These are phyloP conservation scores for Drosophila repletoides DNA, from an alignment of 1,140 invertebrate species.

Conservation along the genomic window DNA sequence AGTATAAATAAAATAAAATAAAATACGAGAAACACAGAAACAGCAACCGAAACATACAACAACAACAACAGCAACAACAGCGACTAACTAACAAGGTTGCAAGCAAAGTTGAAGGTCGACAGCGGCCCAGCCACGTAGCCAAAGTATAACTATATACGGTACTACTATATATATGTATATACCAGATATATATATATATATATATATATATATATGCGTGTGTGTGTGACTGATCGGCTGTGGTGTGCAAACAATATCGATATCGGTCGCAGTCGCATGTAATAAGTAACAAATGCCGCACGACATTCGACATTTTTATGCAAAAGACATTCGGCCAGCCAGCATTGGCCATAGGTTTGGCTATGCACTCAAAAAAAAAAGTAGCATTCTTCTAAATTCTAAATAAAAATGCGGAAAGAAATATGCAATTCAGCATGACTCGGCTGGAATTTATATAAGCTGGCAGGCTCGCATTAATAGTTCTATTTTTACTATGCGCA, in stretches of 20 bases:
- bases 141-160: too few relatives aligned
- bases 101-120: constrained; percentile 59
- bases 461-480: too few relatives aligned
- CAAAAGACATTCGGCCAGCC: constrained; percentile 51
- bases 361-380: too few relatives aligned
- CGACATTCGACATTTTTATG: constrained; percentile 76
- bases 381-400: too few relatives aligned
- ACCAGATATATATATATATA: constrained; percentile 3
- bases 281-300: constrained; percentile 79
- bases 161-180: constrained; percentile 7
- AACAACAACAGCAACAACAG: constrained; percentile 24
- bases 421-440: too few relatives aligned
- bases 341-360: background rate
- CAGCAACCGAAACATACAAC: constrained; percentile 24
- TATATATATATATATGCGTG: constrained; percentile 19
- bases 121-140: constrained; percentile 30
- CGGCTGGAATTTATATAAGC: too few relatives aligned
- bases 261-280: constrained; percentile 65
- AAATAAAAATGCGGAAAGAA: too few relatives aligned
- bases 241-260: constrained; percentile 61
- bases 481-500: too few relatives aligned
- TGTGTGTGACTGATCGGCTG: constrained; percentile 51
- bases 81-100: constrained; percentile 52
- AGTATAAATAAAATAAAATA: constrained; percentile 19
- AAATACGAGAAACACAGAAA: background rate